Evolutionary conservation across 1,140 invertebrate genomes (phyloP), one percentile per base, ranked within the genome.

Genomic region (Belonocnema kinseyi): DNA sequence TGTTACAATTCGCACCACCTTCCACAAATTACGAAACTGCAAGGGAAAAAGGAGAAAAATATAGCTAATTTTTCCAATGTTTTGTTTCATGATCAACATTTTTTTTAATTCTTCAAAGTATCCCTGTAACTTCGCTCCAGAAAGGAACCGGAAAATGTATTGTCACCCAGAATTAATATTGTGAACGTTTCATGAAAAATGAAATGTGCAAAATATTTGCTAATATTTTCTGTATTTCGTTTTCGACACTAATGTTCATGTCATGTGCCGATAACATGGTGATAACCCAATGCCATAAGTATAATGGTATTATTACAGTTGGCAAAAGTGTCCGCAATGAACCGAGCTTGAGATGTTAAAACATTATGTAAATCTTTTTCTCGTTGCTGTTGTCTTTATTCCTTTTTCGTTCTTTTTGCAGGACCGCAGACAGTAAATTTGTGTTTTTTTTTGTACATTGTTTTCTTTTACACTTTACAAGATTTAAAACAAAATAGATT

Each of bases 341-440:
- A 33, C 61, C 61, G 61, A 26, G 61, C 40, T 46, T 66, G 61
- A 40, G 14, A 66, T 66, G 26, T 66, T 40, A 46, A 66, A 66
- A 66, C 46, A 7, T 66, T 66, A 46, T 66, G 61, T 66, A 66
- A 46, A 66, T 66, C 61, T 26, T 46, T 40, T 66, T 40, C 46
- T 75, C 19, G 58, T 76, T 70, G n/a, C 21, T 50, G 16, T 76
- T 52, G 7, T 70, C 66, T 75, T 75, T 75, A 61, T 61, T 75
- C 17, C 46, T 61, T 33, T 66, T 75, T 66, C 19, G 1, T 19
- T 50, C 19, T 75, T 50, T 75, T 75, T 75, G 21, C 51, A 50
- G 17, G 16, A 61, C 19, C 46, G 52, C 61, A 51, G 74, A 76
- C 58, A 70, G 74, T 76, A 21, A 71, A 26, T 5, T 10, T 17